Evolutionary conservation across 53 echinoderm and acorn worm species (phyloP), one percentile per base, ranked within the genome.

Genomic region (Glandiceps talaboti): DNA sequence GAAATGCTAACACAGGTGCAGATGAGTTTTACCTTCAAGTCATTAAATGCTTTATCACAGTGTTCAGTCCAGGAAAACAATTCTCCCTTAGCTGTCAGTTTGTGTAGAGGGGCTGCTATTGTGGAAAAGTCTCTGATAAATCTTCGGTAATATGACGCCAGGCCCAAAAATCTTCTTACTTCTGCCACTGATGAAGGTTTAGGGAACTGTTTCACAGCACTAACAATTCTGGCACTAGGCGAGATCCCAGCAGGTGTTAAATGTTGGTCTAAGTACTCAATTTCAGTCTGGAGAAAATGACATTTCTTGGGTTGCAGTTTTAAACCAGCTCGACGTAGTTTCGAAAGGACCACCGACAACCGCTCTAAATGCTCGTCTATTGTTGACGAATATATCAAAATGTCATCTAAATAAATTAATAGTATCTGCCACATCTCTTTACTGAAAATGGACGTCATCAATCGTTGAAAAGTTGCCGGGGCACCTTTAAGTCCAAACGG

Each of bases 261-360:
- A 20, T 45, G 64, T 86, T 86, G 27, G 33, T 83, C 87, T 75
- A 87, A 79, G 76, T 79, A 83, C 28, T 32, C 76, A 75, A 83
- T 83, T 28, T 79, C 74, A 0, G 14, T 28, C 26, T 29, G 30
- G 0, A 77, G 75, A 76, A 87, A 81, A 1, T 79, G 81, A 73
- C 90, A 90, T 29, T 86, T 90, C 0, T 30, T 77, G 1, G 33
- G 31, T 31, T 90, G 86, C 10, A 81, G 76, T 33, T 83, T 90
- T 0, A 86, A 78, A 0, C 84, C 86, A 12, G 86, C 90, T 14
- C 73, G 1, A 29, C 74, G 76, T 1, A 86, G 32, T 31, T 80
- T 75, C 28, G 27, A 1, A 33, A 90, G 76, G 1, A 90, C 82
- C 14, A 32, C 28, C 1, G n/a, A 31, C n/a, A 83, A 45, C 6